A percentile compares a stretch with the other conserved stretches of the same genome.
Conservation (phyloP, 2,113 vertebrate genomes). For the Thamnaconus septentrionalis region DNA sequence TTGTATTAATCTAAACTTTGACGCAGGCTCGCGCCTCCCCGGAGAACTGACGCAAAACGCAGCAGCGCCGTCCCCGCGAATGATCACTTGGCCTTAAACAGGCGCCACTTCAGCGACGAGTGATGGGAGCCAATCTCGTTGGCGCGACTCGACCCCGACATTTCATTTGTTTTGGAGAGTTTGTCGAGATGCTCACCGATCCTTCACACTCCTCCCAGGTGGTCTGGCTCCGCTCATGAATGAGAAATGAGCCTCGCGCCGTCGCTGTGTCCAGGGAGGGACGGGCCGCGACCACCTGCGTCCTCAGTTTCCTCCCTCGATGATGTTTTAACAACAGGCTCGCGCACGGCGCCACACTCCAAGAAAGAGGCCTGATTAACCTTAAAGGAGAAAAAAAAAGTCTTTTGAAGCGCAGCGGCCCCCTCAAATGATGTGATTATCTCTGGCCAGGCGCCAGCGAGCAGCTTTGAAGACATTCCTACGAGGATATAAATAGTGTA, state of each 20-base stretch:
- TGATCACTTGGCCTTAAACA: conserved; percentile 10
- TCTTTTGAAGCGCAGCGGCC: conserved; percentile 29
- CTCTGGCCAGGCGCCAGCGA: conserved; percentile 56
- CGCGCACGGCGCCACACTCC: not conserved
- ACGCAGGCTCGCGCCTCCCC: no score
- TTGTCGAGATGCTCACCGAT: conserved; percentile 4
- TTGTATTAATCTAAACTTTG: conserved; percentile 22
- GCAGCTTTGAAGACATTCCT: conserved; percentile 70
- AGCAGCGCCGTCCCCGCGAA: no score
- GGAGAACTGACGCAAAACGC: no score
- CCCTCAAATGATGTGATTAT: conserved; percentile 47
- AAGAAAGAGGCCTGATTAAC: conserved; percentile 1
- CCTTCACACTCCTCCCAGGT: conserved; percentile 9
- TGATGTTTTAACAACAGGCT: conserved; percentile 28
- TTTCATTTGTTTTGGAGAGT: conserved; percentile 42
- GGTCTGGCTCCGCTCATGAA: conserved; percentile 6
- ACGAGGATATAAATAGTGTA: conserved; percentile 71
- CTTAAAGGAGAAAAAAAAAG: not conserved
- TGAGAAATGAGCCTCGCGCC: not conserved
- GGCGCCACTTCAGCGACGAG: conserved; percentile 7
- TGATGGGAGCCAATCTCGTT: conserved; percentile 3
- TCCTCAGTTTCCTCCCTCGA: conserved; percentile 5
- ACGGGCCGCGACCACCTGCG: conserved; percentile 26
- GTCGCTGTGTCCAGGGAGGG: not conserved
- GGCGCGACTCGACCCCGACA: not conserved